Evolutionary conservation across 2,888 invertebrate species (phyloP).

Genomic region (Cerceris rybyensis): DNA sequence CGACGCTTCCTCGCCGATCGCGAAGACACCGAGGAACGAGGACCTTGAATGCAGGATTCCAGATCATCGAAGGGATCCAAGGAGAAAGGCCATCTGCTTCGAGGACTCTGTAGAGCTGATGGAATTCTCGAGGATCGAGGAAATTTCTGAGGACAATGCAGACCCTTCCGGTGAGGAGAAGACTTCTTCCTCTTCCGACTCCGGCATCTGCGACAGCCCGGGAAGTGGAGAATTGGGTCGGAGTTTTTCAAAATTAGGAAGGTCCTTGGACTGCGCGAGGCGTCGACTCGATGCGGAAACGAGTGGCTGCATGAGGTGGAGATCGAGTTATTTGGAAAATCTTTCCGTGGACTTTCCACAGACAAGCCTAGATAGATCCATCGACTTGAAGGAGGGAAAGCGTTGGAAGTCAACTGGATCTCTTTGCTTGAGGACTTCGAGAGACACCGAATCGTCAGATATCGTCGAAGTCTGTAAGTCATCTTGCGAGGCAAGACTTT

Average conservation of each 20-base stretch:
- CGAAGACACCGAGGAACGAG: background rate
- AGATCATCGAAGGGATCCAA: background rate
- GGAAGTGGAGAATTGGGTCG: background rate
- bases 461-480: too few species aligned
- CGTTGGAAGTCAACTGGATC: too few species aligned
- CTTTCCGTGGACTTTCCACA: too few species aligned
- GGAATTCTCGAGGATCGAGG: background rate
- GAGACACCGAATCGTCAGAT: too few species aligned
- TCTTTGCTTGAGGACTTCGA: too few species aligned
- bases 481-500: too few species aligned
- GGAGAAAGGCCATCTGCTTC: background rate
- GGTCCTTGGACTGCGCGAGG: background rate
- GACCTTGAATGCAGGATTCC: background rate
- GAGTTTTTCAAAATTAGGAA: background rate
- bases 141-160: background rate
- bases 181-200: background rate
- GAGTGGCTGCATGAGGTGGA: too few species aligned
- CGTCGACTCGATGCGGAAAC: too few species aligned
- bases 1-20: slow-evolving; percentile 14
- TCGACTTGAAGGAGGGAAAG: too few species aligned
- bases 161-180: background rate
- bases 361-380: too few species aligned
- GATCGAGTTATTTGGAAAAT: too few species aligned
- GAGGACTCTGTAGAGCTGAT: background rate
- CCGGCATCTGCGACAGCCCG: background rate